These are phyloP conservation scores for Rosalia funebris DNA, from an alignment of 2,888 invertebrate species.

Conservation along the genomic window DNA sequence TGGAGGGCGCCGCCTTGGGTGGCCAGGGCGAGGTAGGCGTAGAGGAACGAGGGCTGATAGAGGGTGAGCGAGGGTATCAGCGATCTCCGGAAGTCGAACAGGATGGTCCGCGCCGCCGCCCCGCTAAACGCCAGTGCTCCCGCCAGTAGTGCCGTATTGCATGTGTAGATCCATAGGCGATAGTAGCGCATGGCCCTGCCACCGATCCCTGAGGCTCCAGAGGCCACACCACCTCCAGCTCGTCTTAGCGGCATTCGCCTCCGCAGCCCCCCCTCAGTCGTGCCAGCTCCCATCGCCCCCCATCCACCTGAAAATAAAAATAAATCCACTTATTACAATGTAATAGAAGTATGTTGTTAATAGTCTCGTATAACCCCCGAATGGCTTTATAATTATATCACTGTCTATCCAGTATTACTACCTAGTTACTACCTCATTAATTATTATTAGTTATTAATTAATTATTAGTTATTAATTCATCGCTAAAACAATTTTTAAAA, in stretches of 20 bases:
- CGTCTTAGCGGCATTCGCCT: conserved; percentile 67
- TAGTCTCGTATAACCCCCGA: too few relatives aligned
- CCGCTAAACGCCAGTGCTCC: conserved; percentile 84
- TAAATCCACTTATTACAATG: too few relatives aligned
- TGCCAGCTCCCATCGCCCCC: conserved; percentile 66
- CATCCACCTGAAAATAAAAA: conserved; percentile 69
- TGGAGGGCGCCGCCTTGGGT: conserved; percentile 76
- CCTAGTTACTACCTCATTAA: too few relatives aligned
- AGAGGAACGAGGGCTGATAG: conserved; percentile 81
- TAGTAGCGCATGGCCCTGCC: conserved; percentile 78
- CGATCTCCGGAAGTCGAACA: conserved; percentile 73
- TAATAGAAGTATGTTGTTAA: too few relatives aligned
- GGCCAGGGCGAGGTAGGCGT: conserved; percentile 84
- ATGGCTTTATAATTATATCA: too few relatives aligned
- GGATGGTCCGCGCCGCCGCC: conserved; percentile 76
- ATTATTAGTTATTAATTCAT: too few relatives aligned
- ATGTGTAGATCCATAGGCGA: conserved; percentile 92
- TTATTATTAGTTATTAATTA: too few relatives aligned
- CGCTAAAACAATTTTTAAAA: too few relatives aligned
- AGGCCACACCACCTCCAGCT: conserved; percentile 66
- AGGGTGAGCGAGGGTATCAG: conserved; percentile 79
- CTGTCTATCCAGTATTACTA: too few relatives aligned
- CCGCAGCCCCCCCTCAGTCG: conserved; percentile 62
- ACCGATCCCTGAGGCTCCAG: conserved; percentile 62
- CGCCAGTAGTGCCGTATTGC: conserved; percentile 87